Percentiles rank a stretch among this genome's conserved stretches.
phyloP scores from a whole-genome alignment of 2,888 invertebrate species.

The Myathropa florea region DNA sequence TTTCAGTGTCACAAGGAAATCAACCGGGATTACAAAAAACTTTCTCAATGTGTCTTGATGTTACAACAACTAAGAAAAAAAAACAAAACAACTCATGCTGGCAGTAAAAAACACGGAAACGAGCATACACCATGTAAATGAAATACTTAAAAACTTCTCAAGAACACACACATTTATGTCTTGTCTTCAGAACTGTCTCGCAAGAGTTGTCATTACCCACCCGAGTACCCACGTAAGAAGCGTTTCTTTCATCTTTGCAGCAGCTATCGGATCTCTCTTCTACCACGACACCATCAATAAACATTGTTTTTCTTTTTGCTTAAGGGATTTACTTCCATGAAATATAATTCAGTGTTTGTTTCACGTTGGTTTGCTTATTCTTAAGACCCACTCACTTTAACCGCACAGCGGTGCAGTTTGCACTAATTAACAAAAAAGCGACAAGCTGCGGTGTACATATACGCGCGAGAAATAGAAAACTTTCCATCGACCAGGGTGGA shows the following conservation, averaged over 20 bases:
- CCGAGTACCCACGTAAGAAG: constrained; percentile 27
- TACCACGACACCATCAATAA: background rate
- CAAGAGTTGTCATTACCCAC: constrained; percentile 9
- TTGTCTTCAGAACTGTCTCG: background rate
- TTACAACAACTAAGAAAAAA: background rate
- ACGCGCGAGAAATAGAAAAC: background rate
- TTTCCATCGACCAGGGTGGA: constrained; percentile 27
- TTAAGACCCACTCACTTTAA: background rate
- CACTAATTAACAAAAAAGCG: constrained; percentile 37
- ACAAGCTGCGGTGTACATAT: background rate
- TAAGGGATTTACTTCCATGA: background rate
- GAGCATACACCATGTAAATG: background rate
- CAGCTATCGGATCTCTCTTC: background rate
- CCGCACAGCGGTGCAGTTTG: background rate
- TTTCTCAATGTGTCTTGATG: background rate
- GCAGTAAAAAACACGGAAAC: background rate
- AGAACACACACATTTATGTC: background rate
- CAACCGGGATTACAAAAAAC: background rate
- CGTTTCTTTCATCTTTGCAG: constrained; percentile 16
- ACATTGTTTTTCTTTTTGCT: background rate
- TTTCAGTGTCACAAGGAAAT: background rate
- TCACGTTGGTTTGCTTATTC: background rate
- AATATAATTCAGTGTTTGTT: background rate
- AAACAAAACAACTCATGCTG: background rate
- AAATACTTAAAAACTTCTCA: background rate